These are phyloP conservation scores for Icerya purchasi DNA, from an alignment of 2,888 invertebrate species.

Conservation along the genomic window DNA sequence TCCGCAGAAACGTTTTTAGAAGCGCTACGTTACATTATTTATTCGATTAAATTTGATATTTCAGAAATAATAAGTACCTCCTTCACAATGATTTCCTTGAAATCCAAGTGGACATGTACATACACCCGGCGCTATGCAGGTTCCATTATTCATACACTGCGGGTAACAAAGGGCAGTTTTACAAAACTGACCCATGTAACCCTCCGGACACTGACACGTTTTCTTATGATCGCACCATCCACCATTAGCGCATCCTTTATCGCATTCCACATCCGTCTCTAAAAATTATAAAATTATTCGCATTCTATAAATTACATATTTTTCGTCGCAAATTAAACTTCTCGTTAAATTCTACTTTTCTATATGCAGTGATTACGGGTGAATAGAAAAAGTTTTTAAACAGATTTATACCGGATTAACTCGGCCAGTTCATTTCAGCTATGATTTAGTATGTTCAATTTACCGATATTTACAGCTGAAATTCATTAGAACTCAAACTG, in stretches of 20 bases:
- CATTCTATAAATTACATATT: background rate
- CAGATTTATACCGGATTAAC: too few relatives aligned
- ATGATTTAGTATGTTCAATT: too few relatives aligned
- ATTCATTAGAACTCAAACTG: too few relatives aligned
- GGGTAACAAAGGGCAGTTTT: slow-evolving; percentile 77
- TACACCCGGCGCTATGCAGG: slow-evolving; percentile 70
- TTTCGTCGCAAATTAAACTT: too few relatives aligned
- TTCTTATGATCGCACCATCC: slow-evolving; percentile 65
- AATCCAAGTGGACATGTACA: slow-evolving; percentile 77
- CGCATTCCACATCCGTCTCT: slow-evolving; percentile 77
- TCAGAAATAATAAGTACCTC: slow-evolving; percentile 33
- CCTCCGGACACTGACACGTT: slow-evolving; percentile 70
- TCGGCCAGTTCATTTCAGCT: too few relatives aligned
- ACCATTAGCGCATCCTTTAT: slow-evolving; percentile 64
- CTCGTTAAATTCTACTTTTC: too few relatives aligned
- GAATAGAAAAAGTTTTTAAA: too few relatives aligned
- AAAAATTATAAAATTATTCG: slow-evolving; percentile 3
- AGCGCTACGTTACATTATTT: background rate
- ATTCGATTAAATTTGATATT: background rate
- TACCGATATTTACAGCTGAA: too few relatives aligned
- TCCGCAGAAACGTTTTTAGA: background rate
- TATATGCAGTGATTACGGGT: too few relatives aligned
- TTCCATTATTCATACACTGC: slow-evolving; percentile 79
- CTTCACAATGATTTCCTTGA: slow-evolving; percentile 76
- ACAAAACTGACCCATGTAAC: slow-evolving; percentile 77